These are phyloP conservation scores for Caenorhabditis sulstoni DNA, from an alignment of 2,888 invertebrate genomes.

Conservation along the genomic window DNA sequence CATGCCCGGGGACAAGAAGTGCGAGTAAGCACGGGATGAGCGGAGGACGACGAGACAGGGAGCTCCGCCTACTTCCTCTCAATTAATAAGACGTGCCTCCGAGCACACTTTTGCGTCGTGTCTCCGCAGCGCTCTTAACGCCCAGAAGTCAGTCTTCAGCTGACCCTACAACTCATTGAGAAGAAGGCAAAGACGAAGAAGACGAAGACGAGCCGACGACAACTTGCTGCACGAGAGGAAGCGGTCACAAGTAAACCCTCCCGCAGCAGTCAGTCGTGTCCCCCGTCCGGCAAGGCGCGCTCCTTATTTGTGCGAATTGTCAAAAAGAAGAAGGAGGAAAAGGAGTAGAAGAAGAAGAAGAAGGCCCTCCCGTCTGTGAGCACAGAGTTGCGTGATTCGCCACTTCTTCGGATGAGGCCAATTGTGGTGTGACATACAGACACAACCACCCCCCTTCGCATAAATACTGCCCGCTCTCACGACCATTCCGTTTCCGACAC, in stretches of 20 bases:
- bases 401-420: constrained; percentile 64
- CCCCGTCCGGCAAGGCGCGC: constrained; percentile 45
- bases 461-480: constrained; percentile 50
- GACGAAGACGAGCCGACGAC: constrained; percentile 35
- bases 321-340: constrained; percentile 40
- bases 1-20: constrained; percentile 7
- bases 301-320: constrained; percentile 59
- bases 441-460: constrained; percentile 14
- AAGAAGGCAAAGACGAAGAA: constrained; percentile 29
- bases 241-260: constrained; percentile 55
- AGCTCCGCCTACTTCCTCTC: constrained; percentile 57
- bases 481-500: constrained; percentile 53
- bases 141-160: constrained; percentile 52
- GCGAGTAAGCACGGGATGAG: constrained; percentile 19
- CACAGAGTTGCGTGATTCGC: constrained; percentile 53
- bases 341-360: constrained; percentile 31
- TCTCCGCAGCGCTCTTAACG: constrained; percentile 50
- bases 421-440: constrained; percentile 62
- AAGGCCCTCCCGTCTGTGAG: constrained; percentile 18
- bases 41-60: neutral
- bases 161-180: constrained; percentile 58
- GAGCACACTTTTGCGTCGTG: constrained; percentile 54
- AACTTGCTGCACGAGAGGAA: constrained; percentile 29
- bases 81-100: constrained; percentile 59
- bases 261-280: too few species aligned